These are phyloP conservation scores for Rallus crepitans DNA, from an alignment of 2,797 vertebrate genomes.

Conservation along the genomic window DNA sequence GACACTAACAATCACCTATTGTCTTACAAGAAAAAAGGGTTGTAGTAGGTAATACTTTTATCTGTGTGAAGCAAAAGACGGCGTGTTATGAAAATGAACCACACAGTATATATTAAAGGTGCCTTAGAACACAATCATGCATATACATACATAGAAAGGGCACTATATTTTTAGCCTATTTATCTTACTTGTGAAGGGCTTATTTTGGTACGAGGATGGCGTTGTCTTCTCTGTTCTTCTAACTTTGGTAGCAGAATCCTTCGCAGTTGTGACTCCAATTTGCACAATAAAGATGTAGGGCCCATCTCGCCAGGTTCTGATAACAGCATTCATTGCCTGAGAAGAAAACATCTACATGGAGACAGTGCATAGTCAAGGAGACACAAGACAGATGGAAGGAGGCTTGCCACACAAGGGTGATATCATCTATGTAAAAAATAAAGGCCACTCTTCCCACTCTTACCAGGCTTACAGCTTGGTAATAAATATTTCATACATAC, in stretches of 20 bases:
- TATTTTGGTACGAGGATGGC: constrained; percentile 19
- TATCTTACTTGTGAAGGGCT: constrained; percentile 79
- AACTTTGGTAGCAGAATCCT: constrained; percentile 37
- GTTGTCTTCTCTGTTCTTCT: constrained; percentile 46
- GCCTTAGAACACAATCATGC: background rate
- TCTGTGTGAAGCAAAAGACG: background rate
- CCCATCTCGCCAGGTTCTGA: constrained; percentile 92
- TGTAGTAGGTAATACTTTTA: background rate
- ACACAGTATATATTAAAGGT: background rate
- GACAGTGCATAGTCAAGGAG: background rate
- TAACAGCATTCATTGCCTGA: constrained; percentile 86
- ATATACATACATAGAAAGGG: background rate
- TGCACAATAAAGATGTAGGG: constrained; percentile 94
- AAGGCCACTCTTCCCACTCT: background rate
- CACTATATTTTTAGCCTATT: background rate
- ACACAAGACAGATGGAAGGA: background rate
- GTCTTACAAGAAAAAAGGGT: background rate
- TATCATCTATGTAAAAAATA: background rate
- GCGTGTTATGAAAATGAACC: background rate
- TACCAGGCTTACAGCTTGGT: background rate
- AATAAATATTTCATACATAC: background rate
- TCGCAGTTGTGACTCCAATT: constrained; percentile 70
- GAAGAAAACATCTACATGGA: background rate
- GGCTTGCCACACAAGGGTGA: background rate
- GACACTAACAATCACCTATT: background rate